phyloP scores from a whole-genome alignment of 2,113 vertebrate species.

The Ammodramus savannarum region DNA sequence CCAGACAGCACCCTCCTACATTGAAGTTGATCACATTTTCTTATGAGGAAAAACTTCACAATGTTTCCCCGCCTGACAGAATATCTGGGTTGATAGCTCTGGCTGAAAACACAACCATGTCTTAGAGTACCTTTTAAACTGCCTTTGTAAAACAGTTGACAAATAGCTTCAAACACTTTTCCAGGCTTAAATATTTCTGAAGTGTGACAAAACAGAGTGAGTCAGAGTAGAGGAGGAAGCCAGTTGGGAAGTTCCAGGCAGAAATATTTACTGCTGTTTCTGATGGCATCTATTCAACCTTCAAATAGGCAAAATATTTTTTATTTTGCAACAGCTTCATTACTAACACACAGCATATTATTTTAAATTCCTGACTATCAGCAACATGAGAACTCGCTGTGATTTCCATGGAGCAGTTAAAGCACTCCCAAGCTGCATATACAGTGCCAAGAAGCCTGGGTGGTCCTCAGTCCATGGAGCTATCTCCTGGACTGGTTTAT shows the following conservation, averaged over 20 bases:
- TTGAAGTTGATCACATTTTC: neutral
- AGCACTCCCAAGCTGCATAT: neutral
- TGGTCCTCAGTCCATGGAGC: neutral
- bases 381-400: neutral
- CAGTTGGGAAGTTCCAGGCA: neutral
- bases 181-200: neutral
- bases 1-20: neutral
- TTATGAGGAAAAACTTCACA: neutral
- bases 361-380: neutral
- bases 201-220: constrained; percentile 24
- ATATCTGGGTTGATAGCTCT: neutral
- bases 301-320: neutral
- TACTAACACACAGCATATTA: neutral
- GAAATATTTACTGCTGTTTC: constrained; percentile 4
- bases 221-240: neutral
- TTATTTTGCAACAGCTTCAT: neutral
- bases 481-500: neutral
- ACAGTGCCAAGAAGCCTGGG: neutral
- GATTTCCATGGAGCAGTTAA: neutral
- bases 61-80: neutral
- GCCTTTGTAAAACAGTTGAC: neutral
- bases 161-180: constrained; percentile 10
- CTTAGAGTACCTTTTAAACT: neutral
- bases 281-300: neutral
- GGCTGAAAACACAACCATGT: neutral